Percentiles rank a stretch among this genome's conserved stretches.
These are phyloP conservation scores for Dryocosmus kuriphilus DNA, from an alignment of 2,888 invertebrate genomes.

Conservation along the genomic window DNA sequence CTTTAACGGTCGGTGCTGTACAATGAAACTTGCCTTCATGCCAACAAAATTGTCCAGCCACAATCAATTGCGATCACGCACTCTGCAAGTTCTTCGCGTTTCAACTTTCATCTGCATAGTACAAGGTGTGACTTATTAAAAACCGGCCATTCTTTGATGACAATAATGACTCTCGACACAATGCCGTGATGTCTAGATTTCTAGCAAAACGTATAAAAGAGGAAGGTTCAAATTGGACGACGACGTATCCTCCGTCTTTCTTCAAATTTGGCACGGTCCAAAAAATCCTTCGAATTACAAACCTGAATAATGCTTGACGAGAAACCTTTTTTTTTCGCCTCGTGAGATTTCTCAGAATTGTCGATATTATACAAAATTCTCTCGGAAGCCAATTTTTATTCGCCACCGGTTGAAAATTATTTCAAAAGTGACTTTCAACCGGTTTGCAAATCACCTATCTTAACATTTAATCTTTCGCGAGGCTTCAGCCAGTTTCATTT, in stretches of 20 bases:
- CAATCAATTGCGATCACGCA: conserved; percentile 34
- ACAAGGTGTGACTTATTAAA: conserved; percentile 31
- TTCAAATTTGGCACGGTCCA: conserved; percentile 37
- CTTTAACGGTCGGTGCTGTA: conserved; percentile 31
- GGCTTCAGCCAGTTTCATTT: background rate
- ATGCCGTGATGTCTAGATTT: background rate
- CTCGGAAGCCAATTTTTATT: conserved; percentile 6
- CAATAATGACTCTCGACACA: background rate
- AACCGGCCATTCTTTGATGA: conserved; percentile 37
- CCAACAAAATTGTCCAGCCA: conserved; percentile 30
- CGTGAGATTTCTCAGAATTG: background rate
- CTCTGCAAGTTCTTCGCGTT: conserved; percentile 24
- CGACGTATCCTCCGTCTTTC: conserved; percentile 10
- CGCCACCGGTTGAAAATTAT: background rate
- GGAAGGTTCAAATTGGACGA: conserved; percentile 29
- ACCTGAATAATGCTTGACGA: conserved; percentile 15
- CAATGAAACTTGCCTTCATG: conserved; percentile 28
- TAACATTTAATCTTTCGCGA: conserved; percentile 21
- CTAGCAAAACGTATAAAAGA: conserved; percentile 29
- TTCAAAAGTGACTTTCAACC: conserved; percentile 19
- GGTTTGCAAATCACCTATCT: background rate
- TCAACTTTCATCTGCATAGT: conserved; percentile 17
- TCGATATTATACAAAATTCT: conserved; percentile 14
- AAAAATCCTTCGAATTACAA: conserved; percentile 30
- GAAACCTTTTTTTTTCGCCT: background rate